phyloP scores from a whole-genome alignment of 2,797 vertebrate genomes.

The Spea hammondii region DNA sequence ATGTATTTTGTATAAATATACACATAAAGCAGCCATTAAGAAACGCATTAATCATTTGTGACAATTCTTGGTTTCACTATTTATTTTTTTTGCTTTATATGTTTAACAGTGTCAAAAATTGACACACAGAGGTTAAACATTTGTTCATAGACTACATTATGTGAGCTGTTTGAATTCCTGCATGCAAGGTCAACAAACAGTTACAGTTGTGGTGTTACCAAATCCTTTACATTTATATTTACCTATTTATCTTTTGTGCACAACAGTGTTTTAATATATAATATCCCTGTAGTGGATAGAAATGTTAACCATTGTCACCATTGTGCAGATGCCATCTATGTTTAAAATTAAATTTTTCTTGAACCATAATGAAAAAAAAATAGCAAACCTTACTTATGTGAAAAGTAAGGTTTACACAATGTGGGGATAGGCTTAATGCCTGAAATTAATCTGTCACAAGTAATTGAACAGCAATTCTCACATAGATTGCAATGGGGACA shows the following conservation, averaged over 20 bases:
- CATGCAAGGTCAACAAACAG: slow-evolving; percentile 11
- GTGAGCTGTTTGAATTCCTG: slow-evolving; percentile 33
- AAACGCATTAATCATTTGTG: slow-evolving; percentile 47
- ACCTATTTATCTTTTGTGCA: neutral
- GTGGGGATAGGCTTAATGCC: no score
- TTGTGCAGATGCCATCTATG: no score
- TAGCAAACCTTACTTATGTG: no score
- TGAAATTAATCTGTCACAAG: no score
- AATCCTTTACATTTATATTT: neutral
- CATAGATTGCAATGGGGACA: no score
- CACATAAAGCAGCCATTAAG: slow-evolving; percentile 40
- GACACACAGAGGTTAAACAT: slow-evolving; percentile 47
- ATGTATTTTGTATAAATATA: slow-evolving; percentile 44
- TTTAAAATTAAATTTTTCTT: no score
- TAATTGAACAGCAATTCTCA: no score
- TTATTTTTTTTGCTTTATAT: slow-evolving; percentile 47
- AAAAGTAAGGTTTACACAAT: no score
- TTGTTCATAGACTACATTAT: slow-evolving; percentile 33
- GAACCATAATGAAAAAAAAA: no score
- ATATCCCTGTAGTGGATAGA: neutral
- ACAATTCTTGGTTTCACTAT: slow-evolving; percentile 34
- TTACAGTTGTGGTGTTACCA: neutral
- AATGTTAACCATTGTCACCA: neutral
- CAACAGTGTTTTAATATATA: neutral
- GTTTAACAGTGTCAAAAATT: slow-evolving; percentile 46